Evolutionary conservation across 2,888 invertebrate genomes (phyloP).

Genomic region (Rhabditoides inermis): DNA sequence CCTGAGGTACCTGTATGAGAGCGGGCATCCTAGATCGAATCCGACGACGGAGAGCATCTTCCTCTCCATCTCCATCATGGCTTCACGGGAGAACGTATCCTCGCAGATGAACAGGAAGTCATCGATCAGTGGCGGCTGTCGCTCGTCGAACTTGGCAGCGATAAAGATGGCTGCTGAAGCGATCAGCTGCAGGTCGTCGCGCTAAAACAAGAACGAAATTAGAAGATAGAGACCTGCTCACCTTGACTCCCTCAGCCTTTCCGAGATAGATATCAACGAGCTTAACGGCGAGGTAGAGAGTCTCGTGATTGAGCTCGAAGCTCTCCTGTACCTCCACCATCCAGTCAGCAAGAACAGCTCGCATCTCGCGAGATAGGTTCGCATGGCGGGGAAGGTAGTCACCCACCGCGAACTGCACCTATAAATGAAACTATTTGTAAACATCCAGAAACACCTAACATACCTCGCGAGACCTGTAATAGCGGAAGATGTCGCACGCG

Average conservation of each 20-base stretch:
- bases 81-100: constrained; percentile 76
- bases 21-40: constrained; percentile 87
- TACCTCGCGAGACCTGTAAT: no score
- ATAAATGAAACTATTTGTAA: no score
- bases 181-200: constrained; percentile 79
- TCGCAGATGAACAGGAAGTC: constrained; percentile 95
- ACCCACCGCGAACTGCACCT: no score
- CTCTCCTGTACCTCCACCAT: constrained; percentile 54
- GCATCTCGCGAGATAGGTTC: no score
- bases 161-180: constrained; percentile 86
- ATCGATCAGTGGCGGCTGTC: constrained; percentile 82
- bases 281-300: constrained; percentile 89
- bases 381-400: no score
- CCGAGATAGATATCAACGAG: constrained; percentile 80
- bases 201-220: no score
- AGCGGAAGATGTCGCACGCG: no score
- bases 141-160: constrained; percentile 90
- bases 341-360: no score
- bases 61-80: constrained; percentile 82
- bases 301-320: constrained; percentile 96
- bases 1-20: constrained; percentile 89
- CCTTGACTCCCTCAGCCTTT: constrained; percentile 48
- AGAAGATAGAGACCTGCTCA: no score
- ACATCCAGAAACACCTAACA: no score
- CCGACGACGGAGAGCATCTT: constrained; percentile 69